Evolutionary conservation across 2,113 vertebrate species (phyloP), one percentile per base, ranked within the genome.

Genomic region (Apodemus speciosus): DNA sequence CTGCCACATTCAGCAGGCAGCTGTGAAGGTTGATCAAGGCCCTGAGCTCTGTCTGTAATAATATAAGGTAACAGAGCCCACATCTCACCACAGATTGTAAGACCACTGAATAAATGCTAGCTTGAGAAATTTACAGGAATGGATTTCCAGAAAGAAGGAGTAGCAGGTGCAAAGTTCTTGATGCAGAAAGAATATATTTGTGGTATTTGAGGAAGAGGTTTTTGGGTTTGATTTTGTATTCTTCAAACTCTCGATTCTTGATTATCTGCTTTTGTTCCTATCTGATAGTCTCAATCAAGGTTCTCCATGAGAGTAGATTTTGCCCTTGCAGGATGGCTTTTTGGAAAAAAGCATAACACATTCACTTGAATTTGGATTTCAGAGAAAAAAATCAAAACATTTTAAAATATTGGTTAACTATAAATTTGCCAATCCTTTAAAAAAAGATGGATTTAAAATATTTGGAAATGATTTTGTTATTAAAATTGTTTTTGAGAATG

Each of bases 291-390:
- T 79, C 32, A 3, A 75, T 85, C 43, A 62, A 11, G 15, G 53
- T 64, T 94, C 25, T 80, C 80, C 69, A 0, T 64, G 87, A 68
- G 56, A 25, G 10, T 21, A 2, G 9, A 64, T 90, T 77, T 68
- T 3, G 35, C 15, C 8, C 13, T 15, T 35, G 13, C 16, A 60
- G 30, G 7, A 38, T 68, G 40, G 9, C 49, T 30, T 56, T 92
- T 93, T 73, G 35, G 35, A 87, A 75, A 68, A 95, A 83, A 77
- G 9, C 35, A 58, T 23, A 66, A 60, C 11, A 2, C 13, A 85
- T 18, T 84, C 25, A 85, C 30, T 79, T 85, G 81, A 30, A 14
- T 89, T 96, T 93, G 1, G 6, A 87, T 89, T 77, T 88, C 68
- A 81, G 5, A 49, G 72, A 58, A 83, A 64, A 76, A 58, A 92